phyloP scores from a whole-genome alignment of 1,140 invertebrate species.

The Drosophila ficusphila region DNA sequence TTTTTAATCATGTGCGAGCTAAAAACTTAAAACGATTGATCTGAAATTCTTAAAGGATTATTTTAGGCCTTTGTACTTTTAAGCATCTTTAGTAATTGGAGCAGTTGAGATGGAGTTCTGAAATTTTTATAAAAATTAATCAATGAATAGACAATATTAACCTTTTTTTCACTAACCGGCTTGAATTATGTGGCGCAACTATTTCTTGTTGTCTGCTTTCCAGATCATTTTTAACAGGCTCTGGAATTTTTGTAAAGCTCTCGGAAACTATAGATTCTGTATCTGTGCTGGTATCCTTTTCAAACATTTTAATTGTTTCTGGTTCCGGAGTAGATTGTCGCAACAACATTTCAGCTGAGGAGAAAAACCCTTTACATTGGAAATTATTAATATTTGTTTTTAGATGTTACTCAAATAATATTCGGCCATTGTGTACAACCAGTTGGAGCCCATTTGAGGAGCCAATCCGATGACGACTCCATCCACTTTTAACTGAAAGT shows the following conservation, averaged over 20 bases:
- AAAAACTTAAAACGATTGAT: background rate
- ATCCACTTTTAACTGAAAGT: conserved; percentile 67
- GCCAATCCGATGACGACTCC: conserved; percentile 68
- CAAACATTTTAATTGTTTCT: conserved; percentile 23
- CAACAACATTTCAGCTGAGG: conserved; percentile 21
- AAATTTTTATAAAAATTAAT: background rate
- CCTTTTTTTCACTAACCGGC: conserved; percentile 25
- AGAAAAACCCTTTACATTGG: background rate
- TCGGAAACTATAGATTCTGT: background rate
- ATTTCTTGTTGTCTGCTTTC: conserved; percentile 54
- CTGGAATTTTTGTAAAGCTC: conserved; percentile 30
- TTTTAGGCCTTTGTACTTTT: conserved; percentile 39
- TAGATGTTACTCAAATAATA: conserved; percentile 46
- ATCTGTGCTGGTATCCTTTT: conserved; percentile 12
- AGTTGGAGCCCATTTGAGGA: conserved; percentile 37
- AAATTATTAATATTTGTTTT: background rate
- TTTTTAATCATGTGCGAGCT: background rate
- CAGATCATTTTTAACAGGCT: conserved; percentile 36
- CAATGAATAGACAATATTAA: too few species aligned
- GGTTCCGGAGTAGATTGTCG: conserved; percentile 12
- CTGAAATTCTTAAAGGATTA: background rate
- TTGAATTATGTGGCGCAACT: conserved; percentile 13
- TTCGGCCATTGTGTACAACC: conserved; percentile 40
- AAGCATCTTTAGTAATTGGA: conserved; percentile 60
- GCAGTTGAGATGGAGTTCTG: conserved; percentile 52